Evolutionary conservation across 1,140 invertebrate genomes (phyloP), one percentile per base, ranked within the genome.

Genomic region (Diorhabda carinulata): DNA sequence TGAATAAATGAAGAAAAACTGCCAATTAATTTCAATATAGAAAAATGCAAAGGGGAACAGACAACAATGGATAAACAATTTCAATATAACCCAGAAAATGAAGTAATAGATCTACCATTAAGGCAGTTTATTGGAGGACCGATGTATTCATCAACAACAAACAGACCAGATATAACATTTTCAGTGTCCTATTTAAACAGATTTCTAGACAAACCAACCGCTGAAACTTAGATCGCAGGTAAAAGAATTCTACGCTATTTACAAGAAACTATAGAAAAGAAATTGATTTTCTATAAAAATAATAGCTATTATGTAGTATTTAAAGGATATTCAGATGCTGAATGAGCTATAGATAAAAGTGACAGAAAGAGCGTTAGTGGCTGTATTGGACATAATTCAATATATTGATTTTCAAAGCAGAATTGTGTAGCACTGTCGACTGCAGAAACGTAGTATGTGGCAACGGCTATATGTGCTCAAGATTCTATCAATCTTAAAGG

Each of bases 181-280:
- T 5, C 44, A 52, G 63, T 64, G 5, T 64, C 44, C 5, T 57
- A 64, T 64, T 41, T 64, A 64, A 64, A 43, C 56, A 52, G 63
- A 57, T 40, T 52, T 47, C 43, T 64, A 10, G 63, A 64, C 10
- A 64, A 52, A 64, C 47, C 63, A 64, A 64, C 44, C 8, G 8
- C 8, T 42, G n/a, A 52, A 52, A 52, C 10, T 7, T 64, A 47
- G 63, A 3, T 52, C 5, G 63, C 63, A 52, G 63, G 10, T 3
- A 64, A 64, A 57, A 64, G 63, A 57, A 64, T 64, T 42, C 8
- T 64, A 25, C 4, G 63, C 40, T 64, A 64, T 52, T 40, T 64
- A 9, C 3, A 64, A 52, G 44, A n/a, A 52, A 52, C 63, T 8
- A 64, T 25, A 57, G 8, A 10, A 25, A 64, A 25, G 25, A 25